A percentile compares a stretch with the other conserved stretches of the same genome.
These are phyloP conservation scores for Cryptoleucopteryx plumbea DNA, from an alignment of 2,113 vertebrate species.

Conservation along the genomic window DNA sequence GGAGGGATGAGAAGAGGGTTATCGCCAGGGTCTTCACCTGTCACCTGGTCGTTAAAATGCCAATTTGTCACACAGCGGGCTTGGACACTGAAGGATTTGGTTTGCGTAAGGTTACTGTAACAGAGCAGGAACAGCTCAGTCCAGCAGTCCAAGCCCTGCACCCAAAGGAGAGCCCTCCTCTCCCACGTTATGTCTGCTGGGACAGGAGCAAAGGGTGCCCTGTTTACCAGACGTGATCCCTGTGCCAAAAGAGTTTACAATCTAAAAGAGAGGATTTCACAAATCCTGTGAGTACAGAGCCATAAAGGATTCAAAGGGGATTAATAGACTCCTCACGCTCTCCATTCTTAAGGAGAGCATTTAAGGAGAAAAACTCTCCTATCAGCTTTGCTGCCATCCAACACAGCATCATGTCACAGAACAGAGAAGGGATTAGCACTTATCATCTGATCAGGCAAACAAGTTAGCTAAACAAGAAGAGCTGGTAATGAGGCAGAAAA, in stretches of 20 bases:
- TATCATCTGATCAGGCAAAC: neutral
- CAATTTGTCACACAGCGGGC: neutral
- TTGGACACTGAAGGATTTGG: neutral
- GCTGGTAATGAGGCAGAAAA: constrained; percentile 21
- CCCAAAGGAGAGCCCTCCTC: neutral
- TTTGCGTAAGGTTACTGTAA: neutral
- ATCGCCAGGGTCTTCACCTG: neutral
- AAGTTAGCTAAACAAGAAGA: constrained; percentile 7
- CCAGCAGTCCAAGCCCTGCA: neutral
- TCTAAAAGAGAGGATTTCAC: neutral
- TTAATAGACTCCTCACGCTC: neutral
- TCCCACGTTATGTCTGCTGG: neutral
- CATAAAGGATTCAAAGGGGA: neutral
- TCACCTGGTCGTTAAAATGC: neutral
- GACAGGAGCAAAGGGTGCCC: neutral
- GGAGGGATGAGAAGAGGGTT: neutral
- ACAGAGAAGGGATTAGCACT: neutral
- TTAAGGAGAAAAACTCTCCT: neutral
- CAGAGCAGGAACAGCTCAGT: neutral
- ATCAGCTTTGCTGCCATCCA: neutral
- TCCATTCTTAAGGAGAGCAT: neutral
- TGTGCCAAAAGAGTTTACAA: neutral
- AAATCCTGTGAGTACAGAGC: neutral
- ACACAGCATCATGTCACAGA: neutral
- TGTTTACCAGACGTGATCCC: neutral